A percentile compares a stretch with the other conserved stretches of the same genome.
Conservation (phyloP, 2,888 invertebrate species). For the Digitonthophagus gazella region DNA sequence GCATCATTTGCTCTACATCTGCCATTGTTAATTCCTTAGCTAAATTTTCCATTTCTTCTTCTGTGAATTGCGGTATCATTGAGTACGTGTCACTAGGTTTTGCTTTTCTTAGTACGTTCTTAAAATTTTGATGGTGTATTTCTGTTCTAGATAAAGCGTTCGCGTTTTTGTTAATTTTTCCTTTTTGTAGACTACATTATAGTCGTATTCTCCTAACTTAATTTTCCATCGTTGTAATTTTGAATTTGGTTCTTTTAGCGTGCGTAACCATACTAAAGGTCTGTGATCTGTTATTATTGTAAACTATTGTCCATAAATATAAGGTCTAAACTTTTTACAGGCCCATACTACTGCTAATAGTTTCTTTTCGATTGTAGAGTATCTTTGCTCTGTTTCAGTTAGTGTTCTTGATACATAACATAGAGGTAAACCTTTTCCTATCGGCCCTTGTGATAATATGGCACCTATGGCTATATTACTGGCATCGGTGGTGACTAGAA, state of each 20-base stretch:
- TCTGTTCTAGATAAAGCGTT: not conserved
- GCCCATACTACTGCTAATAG: too few relatives aligned
- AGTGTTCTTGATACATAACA: conserved; percentile 20
- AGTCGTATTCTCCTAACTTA: too few relatives aligned
- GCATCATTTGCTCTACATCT: too few relatives aligned
- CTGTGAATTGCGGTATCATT: conserved; percentile 6
- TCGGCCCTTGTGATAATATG: conserved; percentile 21
- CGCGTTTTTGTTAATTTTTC: not conserved
- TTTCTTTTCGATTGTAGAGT: too few relatives aligned
- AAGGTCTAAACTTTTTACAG: too few relatives aligned
- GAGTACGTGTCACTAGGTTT: too few relatives aligned
- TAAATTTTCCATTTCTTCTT: conserved; percentile 16
- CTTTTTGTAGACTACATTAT: too few relatives aligned
- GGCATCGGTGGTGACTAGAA: conserved; percentile 22
- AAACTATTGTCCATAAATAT: too few relatives aligned
- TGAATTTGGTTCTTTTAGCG: too few relatives aligned
- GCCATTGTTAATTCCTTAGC: not conserved
- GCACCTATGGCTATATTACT: conserved; percentile 20
- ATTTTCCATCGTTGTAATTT: too few relatives aligned
- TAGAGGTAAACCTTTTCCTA: conserved; percentile 20
- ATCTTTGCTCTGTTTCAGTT: conserved; percentile 22
- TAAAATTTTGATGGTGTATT: not conserved
- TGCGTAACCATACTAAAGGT: too few relatives aligned
- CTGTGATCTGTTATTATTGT: too few relatives aligned
- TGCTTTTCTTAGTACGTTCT: not conserved